These are phyloP conservation scores for Ctenoplectra terminalis DNA, from an alignment of 1,140 invertebrate genomes.

Conservation along the genomic window DNA sequence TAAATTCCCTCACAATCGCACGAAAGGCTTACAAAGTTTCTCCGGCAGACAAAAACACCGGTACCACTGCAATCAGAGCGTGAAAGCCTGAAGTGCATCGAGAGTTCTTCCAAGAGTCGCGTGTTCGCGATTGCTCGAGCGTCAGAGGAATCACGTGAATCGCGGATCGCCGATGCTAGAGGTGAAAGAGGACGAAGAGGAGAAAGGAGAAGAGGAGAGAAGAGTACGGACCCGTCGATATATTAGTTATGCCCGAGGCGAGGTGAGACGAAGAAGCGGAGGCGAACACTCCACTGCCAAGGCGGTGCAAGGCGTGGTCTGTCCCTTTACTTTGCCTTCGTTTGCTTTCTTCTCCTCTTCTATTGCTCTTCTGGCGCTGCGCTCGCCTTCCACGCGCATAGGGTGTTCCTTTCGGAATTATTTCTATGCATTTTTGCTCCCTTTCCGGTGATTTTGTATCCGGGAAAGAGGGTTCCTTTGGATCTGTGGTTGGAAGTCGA, in stretches of 20 bases:
- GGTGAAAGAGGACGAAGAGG: constrained; percentile 28
- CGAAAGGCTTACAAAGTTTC: no score
- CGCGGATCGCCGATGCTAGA: constrained; percentile 22
- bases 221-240: constrained; percentile 50
- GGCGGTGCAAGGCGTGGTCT: constrained; percentile 67
- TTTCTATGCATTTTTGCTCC: background rate
- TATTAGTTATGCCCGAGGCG: constrained; percentile 65
- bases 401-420: constrained; percentile 17
- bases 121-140: background rate
- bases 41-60: no score
- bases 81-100: constrained; percentile 1
- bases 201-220: constrained; percentile 1
- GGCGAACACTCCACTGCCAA: constrained; percentile 66
- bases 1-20: no score
- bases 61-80: background rate
- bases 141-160: constrained; percentile 53
- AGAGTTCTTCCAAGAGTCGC: background rate
- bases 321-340: constrained; percentile 68
- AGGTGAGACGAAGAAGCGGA: constrained; percentile 63
- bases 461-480: no score
- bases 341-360: constrained; percentile 38
- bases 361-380: constrained; percentile 26
- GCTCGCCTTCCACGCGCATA: constrained; percentile 18
- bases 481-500: background rate
- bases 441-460: background rate